Evolutionary conservation across 1,140 invertebrate genomes (phyloP).

Genomic region (Orchestia grillus): DNA sequence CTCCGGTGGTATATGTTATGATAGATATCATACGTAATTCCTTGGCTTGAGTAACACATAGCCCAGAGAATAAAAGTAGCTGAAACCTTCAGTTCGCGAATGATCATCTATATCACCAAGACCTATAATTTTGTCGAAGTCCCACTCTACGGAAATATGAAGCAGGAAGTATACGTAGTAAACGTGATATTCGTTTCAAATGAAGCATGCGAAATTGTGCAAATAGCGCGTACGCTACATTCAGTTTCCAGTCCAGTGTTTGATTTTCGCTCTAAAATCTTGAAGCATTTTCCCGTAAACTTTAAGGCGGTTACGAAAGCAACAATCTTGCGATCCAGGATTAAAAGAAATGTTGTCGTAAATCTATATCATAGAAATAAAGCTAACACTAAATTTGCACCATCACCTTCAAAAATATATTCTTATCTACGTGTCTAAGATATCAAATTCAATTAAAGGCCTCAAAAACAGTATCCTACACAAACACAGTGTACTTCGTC

Average conservation of each 20-base stretch:
- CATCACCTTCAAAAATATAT: neutral
- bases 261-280: neutral
- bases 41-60: neutral
- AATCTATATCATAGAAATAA: neutral
- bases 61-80: neutral
- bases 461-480: too few relatives aligned
- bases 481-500: too few relatives aligned
- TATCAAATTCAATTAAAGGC: neutral
- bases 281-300: too few relatives aligned
- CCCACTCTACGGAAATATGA: neutral
- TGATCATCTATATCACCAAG: neutral
- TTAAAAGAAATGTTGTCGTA: neutral
- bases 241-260: neutral
- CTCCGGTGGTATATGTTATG: neutral
- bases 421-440: neutral
- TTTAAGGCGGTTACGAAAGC: neutral
- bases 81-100: neutral
- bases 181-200: neutral
- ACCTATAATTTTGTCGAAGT: neutral
- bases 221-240: neutral
- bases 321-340: neutral
- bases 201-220: neutral
- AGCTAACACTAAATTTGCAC: neutral
- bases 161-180: neutral
- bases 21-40: neutral